Percentiles rank a stretch among this genome's conserved stretches.
Conservation (phyloP, 1,140 invertebrate genomes). For the Philotrypesis tridentata region DNA sequence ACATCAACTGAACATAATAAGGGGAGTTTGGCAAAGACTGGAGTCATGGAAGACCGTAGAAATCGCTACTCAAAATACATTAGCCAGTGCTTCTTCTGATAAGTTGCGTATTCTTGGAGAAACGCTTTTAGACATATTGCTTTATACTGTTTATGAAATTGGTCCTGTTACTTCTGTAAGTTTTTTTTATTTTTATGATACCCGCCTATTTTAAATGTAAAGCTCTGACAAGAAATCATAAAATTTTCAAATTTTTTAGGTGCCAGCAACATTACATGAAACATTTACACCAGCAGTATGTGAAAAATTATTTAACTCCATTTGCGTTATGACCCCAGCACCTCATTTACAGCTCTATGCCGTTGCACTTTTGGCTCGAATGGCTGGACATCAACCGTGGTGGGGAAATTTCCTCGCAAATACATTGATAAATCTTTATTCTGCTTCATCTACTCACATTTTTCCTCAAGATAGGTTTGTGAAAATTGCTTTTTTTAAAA, state of each 20-base stretch:
- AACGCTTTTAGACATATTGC: slow-evolving; percentile 85
- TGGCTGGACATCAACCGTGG: slow-evolving; percentile 87
- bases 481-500: slow-evolving; percentile 8
- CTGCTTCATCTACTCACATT: slow-evolving; percentile 83
- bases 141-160: slow-evolving; percentile 79
- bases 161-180: slow-evolving; percentile 71
- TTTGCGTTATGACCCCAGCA: slow-evolving; percentile 77
- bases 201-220: not conserved
- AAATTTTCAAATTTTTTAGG: slow-evolving; percentile 56
- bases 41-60: slow-evolving; percentile 74
- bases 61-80: slow-evolving; percentile 68
- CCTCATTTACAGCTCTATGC: slow-evolving; percentile 81
- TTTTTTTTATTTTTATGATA: slow-evolving; percentile 37
- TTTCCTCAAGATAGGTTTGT: slow-evolving; percentile 89
- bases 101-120: slow-evolving; percentile 87
- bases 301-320: slow-evolving; percentile 80
- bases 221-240: not conserved
- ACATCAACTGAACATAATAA: slow-evolving; percentile 85
- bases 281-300: slow-evolving; percentile 78
- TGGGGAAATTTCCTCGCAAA: slow-evolving; percentile 92
- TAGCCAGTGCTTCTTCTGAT: slow-evolving; percentile 80
- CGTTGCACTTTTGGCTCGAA: slow-evolving; percentile 85
- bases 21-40: slow-evolving; percentile 82
- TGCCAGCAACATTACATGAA: slow-evolving; percentile 74
- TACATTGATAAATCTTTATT: slow-evolving; percentile 85